A percentile compares a stretch with the other conserved stretches of the same genome.
phyloP scores from a whole-genome alignment of 1,140 invertebrate genomes.

The Doryteuthis pealeii region DNA sequence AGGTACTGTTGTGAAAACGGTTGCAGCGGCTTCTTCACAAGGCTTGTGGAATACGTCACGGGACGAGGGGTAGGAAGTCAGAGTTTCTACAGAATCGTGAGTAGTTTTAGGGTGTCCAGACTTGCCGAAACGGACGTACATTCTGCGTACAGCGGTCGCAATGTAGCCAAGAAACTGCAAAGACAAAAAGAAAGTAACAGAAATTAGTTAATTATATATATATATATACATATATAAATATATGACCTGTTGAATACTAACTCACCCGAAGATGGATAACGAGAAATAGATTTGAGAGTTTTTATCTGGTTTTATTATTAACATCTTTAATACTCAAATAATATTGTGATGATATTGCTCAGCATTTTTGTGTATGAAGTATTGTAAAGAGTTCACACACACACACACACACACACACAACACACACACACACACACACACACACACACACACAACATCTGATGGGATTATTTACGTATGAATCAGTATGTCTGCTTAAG shows the following conservation, averaged over 20 bases:
- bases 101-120: neutral
- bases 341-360: no score
- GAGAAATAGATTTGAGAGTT: neutral
- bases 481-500: no score
- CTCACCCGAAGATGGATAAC: neutral
- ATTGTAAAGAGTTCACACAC: no score
- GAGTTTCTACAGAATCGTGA: no score
- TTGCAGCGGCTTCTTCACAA: neutral
- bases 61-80: no score
- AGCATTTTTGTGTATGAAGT: no score
- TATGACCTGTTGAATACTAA: neutral
- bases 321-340: neutral
- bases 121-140: neutral
- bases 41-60: no score
- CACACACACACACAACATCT: no score
- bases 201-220: neutral
- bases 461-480: no score
- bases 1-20: neutral
- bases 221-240: neutral
- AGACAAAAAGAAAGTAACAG: neutral
- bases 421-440: no score
- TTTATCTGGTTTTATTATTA: neutral
- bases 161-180: neutral
- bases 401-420: no score
- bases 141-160: neutral